A percentile compares a stretch with the other conserved stretches of the same genome.
phyloP scores from a whole-genome alignment of 2,888 invertebrate genomes.

The Dryomyza anilis region DNA sequence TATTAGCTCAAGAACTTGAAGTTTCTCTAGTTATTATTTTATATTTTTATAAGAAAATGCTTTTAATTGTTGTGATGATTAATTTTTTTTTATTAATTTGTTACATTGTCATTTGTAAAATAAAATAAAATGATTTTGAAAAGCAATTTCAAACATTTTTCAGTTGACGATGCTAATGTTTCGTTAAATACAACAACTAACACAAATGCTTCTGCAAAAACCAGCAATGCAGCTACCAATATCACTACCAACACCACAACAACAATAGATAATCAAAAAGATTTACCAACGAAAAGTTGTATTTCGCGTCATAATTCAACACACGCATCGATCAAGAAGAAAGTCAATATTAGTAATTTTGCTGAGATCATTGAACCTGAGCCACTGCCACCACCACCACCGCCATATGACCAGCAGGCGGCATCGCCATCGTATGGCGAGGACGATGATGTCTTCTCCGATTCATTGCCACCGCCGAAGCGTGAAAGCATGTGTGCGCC shows the following conservation, averaged over 20 bases:
- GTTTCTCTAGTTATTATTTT: too few relatives aligned
- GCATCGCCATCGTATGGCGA: conserved; percentile 42
- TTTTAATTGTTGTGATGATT: too few relatives aligned
- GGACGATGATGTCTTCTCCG: conserved; percentile 69
- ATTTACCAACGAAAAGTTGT: conserved; percentile 53
- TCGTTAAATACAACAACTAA: too few relatives aligned
- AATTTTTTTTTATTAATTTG: too few relatives aligned
- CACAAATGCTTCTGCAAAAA: too few relatives aligned
- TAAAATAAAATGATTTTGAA: too few relatives aligned
- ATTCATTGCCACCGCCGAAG: conserved; percentile 61
- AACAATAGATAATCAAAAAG: too few relatives aligned
- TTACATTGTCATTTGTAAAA: too few relatives aligned
- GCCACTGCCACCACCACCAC: conserved; percentile 43
- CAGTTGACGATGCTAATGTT: background rate
- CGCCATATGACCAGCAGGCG: conserved; percentile 34
- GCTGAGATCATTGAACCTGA: conserved; percentile 59
- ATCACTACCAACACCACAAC: background rate
- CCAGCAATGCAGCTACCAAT: too few relatives aligned
- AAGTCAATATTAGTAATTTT: conserved; percentile 58
- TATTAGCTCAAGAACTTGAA: too few relatives aligned
- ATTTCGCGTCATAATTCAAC: conserved; percentile 58
- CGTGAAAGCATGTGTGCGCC: conserved; percentile 63
- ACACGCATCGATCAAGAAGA: conserved; percentile 58
- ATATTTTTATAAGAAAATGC: too few relatives aligned
- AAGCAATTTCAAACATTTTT: background rate